A percentile compares a stretch with the other conserved stretches of the same genome.
phyloP scores from a whole-genome alignment of 2,888 invertebrate species.

The Drosophila longiperda region DNA sequence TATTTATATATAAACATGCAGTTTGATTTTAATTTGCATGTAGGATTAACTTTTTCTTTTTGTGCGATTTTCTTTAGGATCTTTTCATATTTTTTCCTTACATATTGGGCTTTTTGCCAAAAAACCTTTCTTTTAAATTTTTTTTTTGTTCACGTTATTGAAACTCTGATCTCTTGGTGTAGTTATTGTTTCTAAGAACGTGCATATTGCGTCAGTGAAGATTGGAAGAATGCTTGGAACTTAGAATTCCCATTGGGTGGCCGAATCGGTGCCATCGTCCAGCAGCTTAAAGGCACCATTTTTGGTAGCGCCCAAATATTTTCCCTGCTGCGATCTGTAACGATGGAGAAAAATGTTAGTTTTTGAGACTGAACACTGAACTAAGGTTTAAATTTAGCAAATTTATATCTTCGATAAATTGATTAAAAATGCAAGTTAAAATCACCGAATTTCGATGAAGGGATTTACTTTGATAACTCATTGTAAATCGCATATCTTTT shows the following conservation, averaged over 20 bases:
- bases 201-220: slow-evolving; percentile 5
- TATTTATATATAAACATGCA: slow-evolving; percentile 38
- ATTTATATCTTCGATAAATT: not conserved
- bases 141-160: slow-evolving; percentile 29
- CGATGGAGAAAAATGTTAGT: not conserved
- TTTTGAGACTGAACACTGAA: not conserved
- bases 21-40: slow-evolving; percentile 35
- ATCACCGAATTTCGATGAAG: not conserved
- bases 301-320: slow-evolving; percentile 95
- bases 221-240: slow-evolving; percentile 7
- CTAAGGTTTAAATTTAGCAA: not conserved
- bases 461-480: not conserved
- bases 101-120: not conserved
- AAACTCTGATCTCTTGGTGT: slow-evolving; percentile 30
- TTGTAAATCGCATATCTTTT: not conserved
- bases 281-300: slow-evolving; percentile 95
- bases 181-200: slow-evolving; percentile 29
- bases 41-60: slow-evolving; percentile 42
- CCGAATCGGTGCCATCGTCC: slow-evolving; percentile 90
- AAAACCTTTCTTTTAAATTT: not conserved
- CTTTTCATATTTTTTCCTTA: not conserved
- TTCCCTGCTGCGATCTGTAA: slow-evolving; percentile 86
- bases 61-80: slow-evolving; percentile 45
- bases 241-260: slow-evolving; percentile 98
- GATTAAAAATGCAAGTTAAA: not conserved